Conservation (phyloP, 2,797 vertebrate species). For the Sebastolobus altivelis region DNA sequence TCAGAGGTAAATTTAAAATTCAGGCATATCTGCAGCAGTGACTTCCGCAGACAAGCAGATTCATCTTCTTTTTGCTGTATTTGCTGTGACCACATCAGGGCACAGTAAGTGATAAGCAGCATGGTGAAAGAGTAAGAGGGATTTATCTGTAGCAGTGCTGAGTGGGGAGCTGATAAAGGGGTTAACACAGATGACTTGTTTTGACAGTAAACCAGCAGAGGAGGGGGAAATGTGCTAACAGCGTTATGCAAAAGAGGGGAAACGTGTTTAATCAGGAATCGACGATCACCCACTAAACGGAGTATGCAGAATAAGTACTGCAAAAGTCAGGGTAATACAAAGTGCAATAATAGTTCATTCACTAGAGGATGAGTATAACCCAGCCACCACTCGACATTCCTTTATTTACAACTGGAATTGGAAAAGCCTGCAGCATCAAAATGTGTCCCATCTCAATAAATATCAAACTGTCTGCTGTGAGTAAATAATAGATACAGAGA, state of each 20-base stretch:
- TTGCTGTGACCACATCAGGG: conserved; percentile 78
- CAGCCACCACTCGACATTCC: neutral
- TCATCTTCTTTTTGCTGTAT: conserved; percentile 74
- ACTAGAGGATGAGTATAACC: neutral
- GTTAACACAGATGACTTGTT: conserved; percentile 74
- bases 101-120: conserved; percentile 78
- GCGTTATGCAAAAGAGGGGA: conserved; percentile 63
- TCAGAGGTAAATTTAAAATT: conserved; percentile 68
- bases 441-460: conserved; percentile 16
- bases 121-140: conserved; percentile 69
- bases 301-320: conserved; percentile 5
- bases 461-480: conserved; percentile 18
- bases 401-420: conserved; percentile 8
- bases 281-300: conserved; percentile 56
- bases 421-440: conserved; percentile 23
- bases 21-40: conserved; percentile 63
- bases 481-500: conserved; percentile 29
- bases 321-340: conserved; percentile 8
- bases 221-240: conserved; percentile 41
- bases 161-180: conserved; percentile 75
- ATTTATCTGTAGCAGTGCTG: conserved; percentile 79
- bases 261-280: conserved; percentile 48
- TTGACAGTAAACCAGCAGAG: conserved; percentile 71
- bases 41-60: conserved; percentile 69
- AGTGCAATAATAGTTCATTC: conserved; percentile 2